These are phyloP conservation scores for Plagiodera versicolora DNA, from an alignment of 2,888 invertebrate genomes.

Conservation along the genomic window DNA sequence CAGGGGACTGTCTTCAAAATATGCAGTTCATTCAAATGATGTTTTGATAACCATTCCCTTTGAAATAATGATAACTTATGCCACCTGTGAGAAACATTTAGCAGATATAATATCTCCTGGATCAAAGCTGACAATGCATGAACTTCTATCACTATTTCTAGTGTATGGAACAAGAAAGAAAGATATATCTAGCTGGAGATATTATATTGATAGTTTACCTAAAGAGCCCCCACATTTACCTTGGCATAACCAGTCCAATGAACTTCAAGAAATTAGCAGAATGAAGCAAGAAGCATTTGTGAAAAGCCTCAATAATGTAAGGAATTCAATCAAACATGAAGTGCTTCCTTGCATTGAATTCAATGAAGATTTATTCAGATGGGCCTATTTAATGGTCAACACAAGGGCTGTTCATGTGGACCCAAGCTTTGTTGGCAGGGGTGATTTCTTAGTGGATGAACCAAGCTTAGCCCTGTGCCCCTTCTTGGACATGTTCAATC, in stretches of 20 bases:
- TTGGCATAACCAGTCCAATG: constrained; percentile 55
- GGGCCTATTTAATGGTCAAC: constrained; percentile 85
- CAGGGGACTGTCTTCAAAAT: constrained; percentile 71
- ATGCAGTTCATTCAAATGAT: constrained; percentile 60
- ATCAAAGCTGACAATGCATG: constrained; percentile 64
- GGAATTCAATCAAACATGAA: constrained; percentile 54
- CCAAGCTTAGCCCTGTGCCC: constrained; percentile 80
- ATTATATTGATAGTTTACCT: constrained; percentile 73
- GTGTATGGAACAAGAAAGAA: constrained; percentile 66
- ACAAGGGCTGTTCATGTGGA: constrained; percentile 81
- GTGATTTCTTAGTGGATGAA: constrained; percentile 57
- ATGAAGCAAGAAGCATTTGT: constrained; percentile 59
- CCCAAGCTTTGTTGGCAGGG: constrained; percentile 53
- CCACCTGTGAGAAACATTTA: constrained; percentile 27
- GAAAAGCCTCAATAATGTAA: constrained; percentile 51
- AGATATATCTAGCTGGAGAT: constrained; percentile 60
- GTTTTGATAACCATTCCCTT: constrained; percentile 64
- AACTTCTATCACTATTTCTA: constrained; percentile 74
- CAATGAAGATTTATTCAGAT: constrained; percentile 64
- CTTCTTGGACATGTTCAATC: constrained; percentile 88
- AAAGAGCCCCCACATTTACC: constrained; percentile 64
- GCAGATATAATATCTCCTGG: constrained; percentile 6
- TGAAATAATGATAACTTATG: constrained; percentile 59
- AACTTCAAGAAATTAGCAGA: constrained; percentile 57
- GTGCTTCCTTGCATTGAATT: constrained; percentile 39